Percentiles rank a stretch among this genome's conserved stretches.
Conservation (phyloP, 2,113 vertebrate species). For the Vombatus ursinus region DNA sequence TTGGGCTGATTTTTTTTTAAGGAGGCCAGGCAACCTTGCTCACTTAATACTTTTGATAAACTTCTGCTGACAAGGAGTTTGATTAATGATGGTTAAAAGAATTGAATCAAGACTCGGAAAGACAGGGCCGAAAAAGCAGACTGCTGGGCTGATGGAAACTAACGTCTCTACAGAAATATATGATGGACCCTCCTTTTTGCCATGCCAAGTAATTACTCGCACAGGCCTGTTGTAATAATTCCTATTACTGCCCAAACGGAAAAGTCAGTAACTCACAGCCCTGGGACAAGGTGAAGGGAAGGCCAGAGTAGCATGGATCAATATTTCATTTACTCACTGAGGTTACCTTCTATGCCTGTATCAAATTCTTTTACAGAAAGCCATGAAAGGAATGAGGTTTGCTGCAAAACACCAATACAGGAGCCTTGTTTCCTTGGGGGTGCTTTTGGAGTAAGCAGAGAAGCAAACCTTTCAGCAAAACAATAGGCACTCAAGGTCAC, state of each 20-base stretch:
- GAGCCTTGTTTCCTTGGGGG: conserved; percentile 94
- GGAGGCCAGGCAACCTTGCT: conserved; percentile 86
- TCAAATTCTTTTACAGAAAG: conserved; percentile 95
- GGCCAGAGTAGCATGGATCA: conserved; percentile 97
- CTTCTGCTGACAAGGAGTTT: conserved; percentile 91
- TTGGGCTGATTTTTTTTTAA: conserved; percentile 79
- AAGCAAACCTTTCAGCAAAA: conserved; percentile 86
- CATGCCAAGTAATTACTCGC: conserved; percentile 99
- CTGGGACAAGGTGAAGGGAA: conserved; percentile 99
- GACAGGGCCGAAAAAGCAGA: conserved; percentile 90
- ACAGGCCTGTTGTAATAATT: conserved; percentile 99
- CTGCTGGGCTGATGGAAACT: conserved; percentile 92
- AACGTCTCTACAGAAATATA: conserved; percentile 97
- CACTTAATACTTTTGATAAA: conserved; percentile 94
- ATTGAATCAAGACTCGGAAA: conserved; percentile 95
- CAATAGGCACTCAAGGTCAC: conserved; percentile 90
- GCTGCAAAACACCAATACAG: conserved; percentile 89
- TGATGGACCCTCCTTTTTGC: conserved; percentile 92
- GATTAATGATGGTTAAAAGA: conserved; percentile 97
- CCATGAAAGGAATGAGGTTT: conserved; percentile 93
- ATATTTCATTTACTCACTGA: conserved; percentile 99
- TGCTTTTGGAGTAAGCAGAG: conserved; percentile 82
- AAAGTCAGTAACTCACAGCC: conserved; percentile 98
- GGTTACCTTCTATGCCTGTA: conserved; percentile 94
- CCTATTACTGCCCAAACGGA: conserved; percentile 99